Evolutionary conservation across 1,140 invertebrate genomes (phyloP).

Genomic region (Pomphorhynchus laevis): DNA sequence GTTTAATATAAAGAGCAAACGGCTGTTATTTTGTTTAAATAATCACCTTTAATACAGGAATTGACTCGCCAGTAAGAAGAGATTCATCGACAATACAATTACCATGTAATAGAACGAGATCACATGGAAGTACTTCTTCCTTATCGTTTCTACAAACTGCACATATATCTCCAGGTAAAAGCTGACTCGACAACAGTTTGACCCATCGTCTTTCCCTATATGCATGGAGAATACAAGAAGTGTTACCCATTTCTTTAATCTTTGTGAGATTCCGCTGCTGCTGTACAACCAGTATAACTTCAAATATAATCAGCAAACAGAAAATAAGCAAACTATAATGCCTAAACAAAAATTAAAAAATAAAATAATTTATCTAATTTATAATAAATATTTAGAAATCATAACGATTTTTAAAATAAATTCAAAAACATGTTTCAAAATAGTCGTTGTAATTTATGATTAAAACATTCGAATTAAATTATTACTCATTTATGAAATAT

Average conservation of each 20-base stretch:
- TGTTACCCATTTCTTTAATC: slow-evolving; percentile 96
- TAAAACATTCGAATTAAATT: background rate
- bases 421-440: background rate
- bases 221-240: slow-evolving; percentile 37
- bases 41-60: slow-evolving; percentile 78
- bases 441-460: too few species aligned
- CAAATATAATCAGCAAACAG: slow-evolving; percentile 79
- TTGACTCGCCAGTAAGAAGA: slow-evolving; percentile 66
- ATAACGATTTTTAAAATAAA: background rate
- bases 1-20: too few species aligned
- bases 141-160: slow-evolving; percentile 44
- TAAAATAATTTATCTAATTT: background rate
- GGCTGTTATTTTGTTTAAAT: slow-evolving; percentile 1
- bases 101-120: slow-evolving; percentile 58
- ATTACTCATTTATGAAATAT: background rate
- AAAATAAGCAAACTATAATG: slow-evolving; percentile 89
- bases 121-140: slow-evolving; percentile 73
- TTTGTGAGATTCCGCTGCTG: slow-evolving; percentile 90
- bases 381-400: background rate
- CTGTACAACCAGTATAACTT: slow-evolving; percentile 85
- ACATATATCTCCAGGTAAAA: slow-evolving; percentile 77
- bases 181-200: slow-evolving; percentile 40
- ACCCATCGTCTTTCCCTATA: slow-evolving; percentile 72
- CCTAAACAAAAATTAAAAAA: slow-evolving; percentile 16
- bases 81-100: slow-evolving; percentile 85